A percentile compares a stretch with the other conserved stretches of the same genome.
phyloP scores from a whole-genome alignment of 1,140 invertebrate genomes.

The Drosophila bocki region DNA sequence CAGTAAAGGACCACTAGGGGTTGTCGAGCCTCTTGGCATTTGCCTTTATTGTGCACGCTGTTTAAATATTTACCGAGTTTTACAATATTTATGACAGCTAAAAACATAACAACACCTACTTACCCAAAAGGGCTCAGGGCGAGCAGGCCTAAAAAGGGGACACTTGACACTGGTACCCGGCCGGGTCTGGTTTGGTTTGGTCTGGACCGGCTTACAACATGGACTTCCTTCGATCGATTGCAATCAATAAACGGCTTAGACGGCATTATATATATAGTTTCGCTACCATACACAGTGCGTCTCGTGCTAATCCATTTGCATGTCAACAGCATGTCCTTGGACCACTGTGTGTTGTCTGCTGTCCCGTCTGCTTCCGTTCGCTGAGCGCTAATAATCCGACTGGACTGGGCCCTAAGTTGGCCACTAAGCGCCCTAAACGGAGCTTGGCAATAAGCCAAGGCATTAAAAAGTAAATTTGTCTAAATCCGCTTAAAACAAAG shows the following conservation, averaged over 20 bases:
- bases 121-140: constrained; percentile 42
- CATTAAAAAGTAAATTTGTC: constrained; percentile 81
- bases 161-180: constrained; percentile 66
- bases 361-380: constrained; percentile 57
- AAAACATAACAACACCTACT: constrained; percentile 83
- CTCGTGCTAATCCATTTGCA: constrained; percentile 74
- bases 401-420: constrained; percentile 49
- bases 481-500: constrained; percentile 71
- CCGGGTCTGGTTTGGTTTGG: background rate
- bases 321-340: constrained; percentile 59
- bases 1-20: background rate
- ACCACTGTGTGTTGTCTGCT: background rate
- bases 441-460: constrained; percentile 77
- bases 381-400: constrained; percentile 47
- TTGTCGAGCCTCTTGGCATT: constrained; percentile 72
- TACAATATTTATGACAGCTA: constrained; percentile 84
- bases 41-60: constrained; percentile 79
- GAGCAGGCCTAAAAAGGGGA: constrained; percentile 34
- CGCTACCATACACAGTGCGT: constrained; percentile 18
- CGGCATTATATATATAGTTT: constrained; percentile 37
- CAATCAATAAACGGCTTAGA: constrained; percentile 82
- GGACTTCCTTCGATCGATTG: constrained; percentile 68
- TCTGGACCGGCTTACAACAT: constrained; percentile 37
- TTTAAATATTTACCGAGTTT: constrained; percentile 83
- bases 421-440: constrained; percentile 73